Evolutionary conservation across 2,113 vertebrate species (phyloP).

Genomic region (Chlorodrepanis virens): DNA sequence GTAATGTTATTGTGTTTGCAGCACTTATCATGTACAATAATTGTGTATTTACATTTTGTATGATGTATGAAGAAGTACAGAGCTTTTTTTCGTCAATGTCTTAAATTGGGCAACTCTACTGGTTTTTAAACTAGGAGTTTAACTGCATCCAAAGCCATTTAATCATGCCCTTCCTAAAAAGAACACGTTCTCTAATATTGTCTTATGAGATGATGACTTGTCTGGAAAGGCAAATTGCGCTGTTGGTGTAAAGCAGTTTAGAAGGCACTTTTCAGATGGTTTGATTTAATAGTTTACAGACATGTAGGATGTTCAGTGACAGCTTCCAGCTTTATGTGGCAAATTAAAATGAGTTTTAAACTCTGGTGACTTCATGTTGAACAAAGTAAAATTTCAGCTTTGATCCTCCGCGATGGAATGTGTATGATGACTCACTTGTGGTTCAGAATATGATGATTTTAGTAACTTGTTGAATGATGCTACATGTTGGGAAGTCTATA

Average conservation of each 20-base stretch:
- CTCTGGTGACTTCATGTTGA: neutral
- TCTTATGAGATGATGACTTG: neutral
- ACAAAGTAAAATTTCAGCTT: conserved; percentile 30
- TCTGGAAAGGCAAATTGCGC: neutral
- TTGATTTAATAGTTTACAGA: neutral
- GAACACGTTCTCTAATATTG: neutral
- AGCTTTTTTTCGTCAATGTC: neutral
- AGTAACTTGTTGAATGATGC: neutral
- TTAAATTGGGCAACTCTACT: conserved; percentile 12
- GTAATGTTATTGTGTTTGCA: neutral
- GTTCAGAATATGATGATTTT: neutral
- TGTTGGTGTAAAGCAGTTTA: neutral
- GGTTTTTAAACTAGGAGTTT: conserved; percentile 19
- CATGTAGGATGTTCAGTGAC: neutral
- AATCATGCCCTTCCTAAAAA: neutral
- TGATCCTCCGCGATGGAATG: neutral
- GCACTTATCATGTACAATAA: neutral
- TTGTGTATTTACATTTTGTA: conserved; percentile 14
- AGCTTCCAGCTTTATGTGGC: neutral
- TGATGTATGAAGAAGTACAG: neutral
- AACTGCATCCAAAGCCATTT: conserved; percentile 4
- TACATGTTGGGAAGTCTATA: neutral
- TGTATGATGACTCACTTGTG: neutral
- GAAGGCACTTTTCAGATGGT: neutral
- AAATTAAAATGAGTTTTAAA: neutral